Evolutionary conservation across 1,140 invertebrate species (phyloP).

Genomic region (Drosophila saltans): DNA sequence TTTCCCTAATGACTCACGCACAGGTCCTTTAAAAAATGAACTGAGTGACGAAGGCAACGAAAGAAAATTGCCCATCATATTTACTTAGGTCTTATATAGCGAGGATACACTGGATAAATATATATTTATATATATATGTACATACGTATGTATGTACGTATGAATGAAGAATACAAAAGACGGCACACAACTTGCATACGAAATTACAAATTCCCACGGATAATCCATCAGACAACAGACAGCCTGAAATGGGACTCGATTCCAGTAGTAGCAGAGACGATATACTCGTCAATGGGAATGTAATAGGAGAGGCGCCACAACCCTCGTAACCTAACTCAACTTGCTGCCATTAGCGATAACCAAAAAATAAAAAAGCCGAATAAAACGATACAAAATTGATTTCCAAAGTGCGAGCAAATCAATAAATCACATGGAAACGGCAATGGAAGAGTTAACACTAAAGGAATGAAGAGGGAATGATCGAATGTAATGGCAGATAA

Average conservation of each 20-base stretch:
- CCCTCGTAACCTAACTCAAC: slow-evolving; percentile 58
- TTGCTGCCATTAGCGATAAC: slow-evolving; percentile 62
- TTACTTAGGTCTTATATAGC: slow-evolving; percentile 58
- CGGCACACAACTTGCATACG: slow-evolving; percentile 70
- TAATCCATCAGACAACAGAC: slow-evolving; percentile 67
- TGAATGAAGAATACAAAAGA: slow-evolving; percentile 4
- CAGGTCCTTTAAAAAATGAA: slow-evolving; percentile 67
- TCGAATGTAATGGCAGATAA: slow-evolving; percentile 47
- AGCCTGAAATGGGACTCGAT: slow-evolving; percentile 36
- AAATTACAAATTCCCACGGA: slow-evolving; percentile 77
- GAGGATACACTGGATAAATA: background rate
- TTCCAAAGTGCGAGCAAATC: slow-evolving; percentile 59
- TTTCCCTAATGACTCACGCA: slow-evolving; percentile 74
- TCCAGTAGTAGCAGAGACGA: background rate
- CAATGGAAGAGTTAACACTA: slow-evolving; percentile 42
- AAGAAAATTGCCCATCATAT: slow-evolving; percentile 75
- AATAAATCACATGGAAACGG: slow-evolving; percentile 72
- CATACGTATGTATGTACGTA: background rate
- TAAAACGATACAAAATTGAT: slow-evolving; percentile 40
- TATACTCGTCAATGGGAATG: slow-evolving; percentile 6
- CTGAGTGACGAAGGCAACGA: slow-evolving; percentile 3
- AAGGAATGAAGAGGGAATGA: slow-evolving; percentile 21
- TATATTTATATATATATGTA: background rate
- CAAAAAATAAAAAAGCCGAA: slow-evolving; percentile 30
- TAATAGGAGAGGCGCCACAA: slow-evolving; percentile 17